Conservation (phyloP, 2,888 invertebrate genomes). For the Lypha dubia region DNA sequence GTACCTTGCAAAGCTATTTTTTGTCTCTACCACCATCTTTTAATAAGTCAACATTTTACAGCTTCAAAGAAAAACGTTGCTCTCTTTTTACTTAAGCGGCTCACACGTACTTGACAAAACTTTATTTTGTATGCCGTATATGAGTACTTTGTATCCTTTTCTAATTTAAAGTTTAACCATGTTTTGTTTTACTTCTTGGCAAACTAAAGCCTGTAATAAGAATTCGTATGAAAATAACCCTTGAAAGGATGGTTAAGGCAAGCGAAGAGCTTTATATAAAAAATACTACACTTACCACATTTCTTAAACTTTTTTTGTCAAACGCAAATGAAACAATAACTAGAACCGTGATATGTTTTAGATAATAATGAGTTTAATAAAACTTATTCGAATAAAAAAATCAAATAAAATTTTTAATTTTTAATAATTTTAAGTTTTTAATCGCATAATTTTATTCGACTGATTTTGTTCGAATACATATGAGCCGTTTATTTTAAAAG, state of each 20-base stretch:
- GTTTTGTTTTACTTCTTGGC: conserved; percentile 22
- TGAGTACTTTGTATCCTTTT: conserved; percentile 26
- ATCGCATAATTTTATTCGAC: too few relatives aligned
- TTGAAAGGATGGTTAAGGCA: conserved; percentile 26
- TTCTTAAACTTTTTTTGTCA: too few relatives aligned
- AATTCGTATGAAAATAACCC: conserved; percentile 7
- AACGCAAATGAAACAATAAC: too few relatives aligned
- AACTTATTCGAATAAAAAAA: background rate
- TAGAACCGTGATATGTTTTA: too few relatives aligned
- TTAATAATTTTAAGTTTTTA: too few relatives aligned
- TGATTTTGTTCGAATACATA: too few relatives aligned
- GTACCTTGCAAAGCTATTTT: too few relatives aligned
- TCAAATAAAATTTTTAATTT: too few relatives aligned
- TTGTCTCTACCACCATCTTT: background rate
- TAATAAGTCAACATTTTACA: conserved; percentile 7
- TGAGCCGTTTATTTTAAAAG: too few relatives aligned
- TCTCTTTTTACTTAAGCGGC: background rate
- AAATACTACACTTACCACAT: too few relatives aligned
- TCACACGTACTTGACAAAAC: conserved; percentile 34
- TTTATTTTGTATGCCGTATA: conserved; percentile 9
- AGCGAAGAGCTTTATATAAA: too few relatives aligned
- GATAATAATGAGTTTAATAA: background rate
- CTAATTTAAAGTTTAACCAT: conserved; percentile 53
- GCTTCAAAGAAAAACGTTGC: background rate
- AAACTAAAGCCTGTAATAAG: too few relatives aligned